Conservation (phyloP, 2,113 vertebrate species). For the Struthio camelus region DNA sequence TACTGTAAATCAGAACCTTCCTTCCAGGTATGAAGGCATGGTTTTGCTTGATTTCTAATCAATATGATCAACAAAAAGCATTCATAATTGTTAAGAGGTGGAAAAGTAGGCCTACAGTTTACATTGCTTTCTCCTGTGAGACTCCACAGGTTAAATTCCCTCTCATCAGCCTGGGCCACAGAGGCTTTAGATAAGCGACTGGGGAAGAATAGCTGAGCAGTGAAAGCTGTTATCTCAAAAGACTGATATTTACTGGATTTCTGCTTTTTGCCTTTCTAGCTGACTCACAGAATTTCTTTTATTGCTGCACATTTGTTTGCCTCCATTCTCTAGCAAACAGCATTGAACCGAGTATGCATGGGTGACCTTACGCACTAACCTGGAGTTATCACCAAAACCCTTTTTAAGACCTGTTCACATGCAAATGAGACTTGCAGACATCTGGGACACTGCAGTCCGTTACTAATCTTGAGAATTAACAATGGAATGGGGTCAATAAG, state of each 20-base stretch:
- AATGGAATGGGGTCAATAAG: not conserved
- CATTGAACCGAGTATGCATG: not conserved
- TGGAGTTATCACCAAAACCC: not conserved
- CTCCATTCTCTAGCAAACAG: not conserved
- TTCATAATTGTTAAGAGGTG: not conserved
- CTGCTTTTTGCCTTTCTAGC: slow-evolving; percentile 29
- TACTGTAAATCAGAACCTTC: not conserved
- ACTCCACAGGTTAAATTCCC: not conserved
- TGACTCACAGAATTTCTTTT: slow-evolving; percentile 39
- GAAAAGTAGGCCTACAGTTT: not conserved
- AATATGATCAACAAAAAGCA: not conserved
- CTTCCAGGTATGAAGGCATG: not conserved
- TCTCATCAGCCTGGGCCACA: not conserved
- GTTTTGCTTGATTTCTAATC: not conserved
- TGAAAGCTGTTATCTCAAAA: slow-evolving; percentile 26
- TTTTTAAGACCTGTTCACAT: slow-evolving; percentile 16
- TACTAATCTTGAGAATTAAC: not conserved
- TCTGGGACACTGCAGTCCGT: not conserved
- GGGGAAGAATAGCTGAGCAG: slow-evolving; percentile 13
- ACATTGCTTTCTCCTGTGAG: not conserved
- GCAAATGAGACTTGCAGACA: not conserved
- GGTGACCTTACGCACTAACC: not conserved
- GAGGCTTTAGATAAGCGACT: slow-evolving; percentile 26
- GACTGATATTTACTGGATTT: slow-evolving; percentile 45
- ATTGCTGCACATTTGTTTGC: not conserved